Evolutionary conservation across 2,888 invertebrate species (phyloP), one percentile per base, ranked within the genome.

Genomic region (Drosophila meridionalis): DNA sequence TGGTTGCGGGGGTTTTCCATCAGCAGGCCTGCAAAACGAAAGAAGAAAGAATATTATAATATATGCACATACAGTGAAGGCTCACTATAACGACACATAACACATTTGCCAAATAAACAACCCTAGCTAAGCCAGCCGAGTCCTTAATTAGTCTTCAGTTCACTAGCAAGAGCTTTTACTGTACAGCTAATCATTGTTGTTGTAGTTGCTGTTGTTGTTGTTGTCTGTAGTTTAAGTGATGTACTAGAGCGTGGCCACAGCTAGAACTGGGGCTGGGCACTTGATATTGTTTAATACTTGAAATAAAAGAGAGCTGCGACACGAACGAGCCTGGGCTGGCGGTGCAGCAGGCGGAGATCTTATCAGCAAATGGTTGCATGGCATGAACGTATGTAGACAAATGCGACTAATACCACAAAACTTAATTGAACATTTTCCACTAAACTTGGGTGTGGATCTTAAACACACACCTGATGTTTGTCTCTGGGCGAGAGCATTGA

Each of bases 21-120:
- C 92, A 91, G 90, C 91, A 91, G 69, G 91, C 91, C 91, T 91
- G 81, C 34, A 75, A 80, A 73, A 66, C 65, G 28, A 56, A 66
- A 68, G 70, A 60, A 26, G 50, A 47, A 62, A 62, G 32, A 63
- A 75, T 64, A 20, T 20, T 48, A 48, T 40, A 40, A 38, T 69
- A 47, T n/a, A 56, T 42, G 42, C 14, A 6, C 12, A 20, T 8
- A 58, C 58, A 45, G 58, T 36, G 45, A 36, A 36, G 20, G 2
- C 45, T 6, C 11, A 1, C 36, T 14, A 8, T 20, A 47, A 14
- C 45, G 26, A 20, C 20, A 20, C 20, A 20, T n/a, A 36, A 58
- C 45, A 45, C 3, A 36, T 20, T 26, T 55, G 14, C n/a, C 30
- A 30, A 40, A 42, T 20, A 7, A 32, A n/a, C 20, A 34, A 12